phyloP scores from a whole-genome alignment of 2,888 invertebrate genomes.

The Ceriagrion tenellum region DNA sequence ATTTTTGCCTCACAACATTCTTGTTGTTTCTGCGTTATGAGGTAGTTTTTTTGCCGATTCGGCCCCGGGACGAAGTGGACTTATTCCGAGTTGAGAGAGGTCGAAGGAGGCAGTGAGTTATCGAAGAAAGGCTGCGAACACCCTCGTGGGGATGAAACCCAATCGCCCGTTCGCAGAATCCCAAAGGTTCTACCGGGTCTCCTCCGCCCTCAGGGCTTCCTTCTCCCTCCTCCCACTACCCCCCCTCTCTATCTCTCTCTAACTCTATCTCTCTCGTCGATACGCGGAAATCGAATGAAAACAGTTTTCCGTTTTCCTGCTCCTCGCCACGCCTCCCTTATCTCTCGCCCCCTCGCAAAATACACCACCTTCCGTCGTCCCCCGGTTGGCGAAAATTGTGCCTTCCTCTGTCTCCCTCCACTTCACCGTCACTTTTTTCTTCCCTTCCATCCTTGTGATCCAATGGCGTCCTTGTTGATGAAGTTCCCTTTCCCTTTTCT shows the following conservation, averaged over 20 bases:
- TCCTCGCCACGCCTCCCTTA: background rate
- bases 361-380: background rate
- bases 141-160: background rate
- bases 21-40: too few species aligned
- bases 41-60: background rate
- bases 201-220: background rate
- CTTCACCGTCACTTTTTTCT: background rate
- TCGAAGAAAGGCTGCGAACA: background rate
- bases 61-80: background rate
- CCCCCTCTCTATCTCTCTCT: background rate
- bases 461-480: background rate
- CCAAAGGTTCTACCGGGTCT: constrained; percentile 5
- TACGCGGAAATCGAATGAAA: constrained; percentile 59
- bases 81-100: background rate
- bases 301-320: constrained; percentile 37
- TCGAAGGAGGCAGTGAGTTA: background rate
- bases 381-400: background rate
- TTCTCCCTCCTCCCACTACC: constrained; percentile 5
- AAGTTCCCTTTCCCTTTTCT: background rate
- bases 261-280: background rate
- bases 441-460: background rate
- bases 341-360: background rate
- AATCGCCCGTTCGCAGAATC: constrained; percentile 4
- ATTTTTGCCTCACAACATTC: too few species aligned
- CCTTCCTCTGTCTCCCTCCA: background rate